Evolutionary conservation across 2,113 vertebrate genomes (phyloP), one percentile per base, ranked within the genome.

Genomic region (Apteryx owenii): DNA sequence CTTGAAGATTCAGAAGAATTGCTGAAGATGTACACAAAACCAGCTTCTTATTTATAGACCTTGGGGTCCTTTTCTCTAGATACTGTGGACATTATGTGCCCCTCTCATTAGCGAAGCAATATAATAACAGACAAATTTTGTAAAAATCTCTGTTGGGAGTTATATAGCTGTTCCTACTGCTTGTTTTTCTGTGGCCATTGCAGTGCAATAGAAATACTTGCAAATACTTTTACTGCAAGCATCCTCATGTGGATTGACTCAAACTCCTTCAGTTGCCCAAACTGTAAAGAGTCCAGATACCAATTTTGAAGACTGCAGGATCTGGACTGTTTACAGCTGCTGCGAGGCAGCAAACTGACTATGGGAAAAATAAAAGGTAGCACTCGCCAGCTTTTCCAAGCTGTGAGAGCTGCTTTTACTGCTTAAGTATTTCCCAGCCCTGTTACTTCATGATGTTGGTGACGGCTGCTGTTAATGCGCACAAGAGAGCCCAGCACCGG

Each of bases 341-440:
- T 19, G 33, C 29, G 23, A n/a, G 69, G 23, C 31, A 71, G 21
- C 48, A 71, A 51, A 50, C 15, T 60, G 61, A 42, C 54, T 81
- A 29, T 65, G 44, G 50, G 33, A 53, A 33, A 15, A 80, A 60
- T 53, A 10, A 25, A 87, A 86, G 44, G 38, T 7, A 61, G 44
- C 7, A 5, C 25, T 76, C 0, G 8, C 15, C 25, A 68, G 76
- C 33, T 46, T 77, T 53, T 53, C 12, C 31, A 62, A 29, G 18
- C 81, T 75, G 42, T 20, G 46, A 65, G 69, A 68, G 51, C 31
- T 72, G 38, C 36, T 86, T 86, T 92, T 75, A 33, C 71, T 91
- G 85, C 60, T 68, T 2, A 36, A 9, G 53, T 80, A 36, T 97
- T 97, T 95, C 94, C 75, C 84, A 96, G 87, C 64, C 71, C 51